Evolutionary conservation across 2,113 vertebrate genomes (phyloP).

Genomic region (Rhombomys opimus): DNA sequence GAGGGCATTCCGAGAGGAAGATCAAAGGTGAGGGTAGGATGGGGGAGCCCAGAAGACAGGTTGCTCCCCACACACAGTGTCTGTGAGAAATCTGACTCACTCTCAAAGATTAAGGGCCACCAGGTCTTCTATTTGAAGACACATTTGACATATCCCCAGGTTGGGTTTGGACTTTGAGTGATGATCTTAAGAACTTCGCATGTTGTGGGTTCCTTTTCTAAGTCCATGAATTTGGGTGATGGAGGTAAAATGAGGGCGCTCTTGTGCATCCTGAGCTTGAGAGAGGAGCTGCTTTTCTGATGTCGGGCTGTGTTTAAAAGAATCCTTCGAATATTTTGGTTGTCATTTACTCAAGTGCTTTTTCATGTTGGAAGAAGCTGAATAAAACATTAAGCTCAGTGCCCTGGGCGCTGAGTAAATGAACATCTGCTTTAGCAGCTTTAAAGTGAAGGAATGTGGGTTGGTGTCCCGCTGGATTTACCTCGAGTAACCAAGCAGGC

Average conservation of each 20-base stretch:
- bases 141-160: background rate
- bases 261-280: background rate
- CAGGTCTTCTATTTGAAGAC: background rate
- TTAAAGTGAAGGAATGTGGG: conserved; percentile 42
- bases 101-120: background rate
- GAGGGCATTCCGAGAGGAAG: conserved; percentile 8
- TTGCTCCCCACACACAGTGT: background rate
- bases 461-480: background rate
- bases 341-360: conserved; percentile 64
- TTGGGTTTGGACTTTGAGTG: background rate
- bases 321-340: conserved; percentile 64
- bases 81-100: background rate
- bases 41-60: background rate
- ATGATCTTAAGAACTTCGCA: conserved; percentile 11
- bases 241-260: conserved; percentile 3
- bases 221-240: background rate
- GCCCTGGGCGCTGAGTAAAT: conserved; percentile 51
- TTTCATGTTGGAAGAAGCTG: background rate
- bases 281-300: conserved; percentile 41
- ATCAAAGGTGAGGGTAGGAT: background rate
- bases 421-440: conserved; percentile 58
- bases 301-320: conserved; percentile 29
- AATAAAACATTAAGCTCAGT: conserved; percentile 45
- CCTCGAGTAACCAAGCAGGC: background rate
- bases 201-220: background rate